Conservation (phyloP, 2,113 vertebrate species). For the Gopherus flavomarginatus region DNA sequence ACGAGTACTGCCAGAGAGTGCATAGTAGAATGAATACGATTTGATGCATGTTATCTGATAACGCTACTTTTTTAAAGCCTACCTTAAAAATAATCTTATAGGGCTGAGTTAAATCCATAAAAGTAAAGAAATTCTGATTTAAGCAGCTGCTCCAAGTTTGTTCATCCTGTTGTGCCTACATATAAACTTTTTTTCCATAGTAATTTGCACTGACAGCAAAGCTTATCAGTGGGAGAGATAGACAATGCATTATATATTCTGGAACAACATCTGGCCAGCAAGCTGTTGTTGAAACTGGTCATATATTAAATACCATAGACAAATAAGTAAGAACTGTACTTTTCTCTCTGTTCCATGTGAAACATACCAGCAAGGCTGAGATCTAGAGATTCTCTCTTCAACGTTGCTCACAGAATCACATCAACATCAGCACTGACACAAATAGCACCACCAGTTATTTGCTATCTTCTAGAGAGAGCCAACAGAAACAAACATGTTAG, state of each 20-base stretch:
- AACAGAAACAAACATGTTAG: background rate
- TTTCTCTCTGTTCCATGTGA: background rate
- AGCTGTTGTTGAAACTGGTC: background rate
- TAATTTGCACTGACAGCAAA: background rate
- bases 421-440: fast-evolving
- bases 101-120: background rate
- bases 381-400: background rate
- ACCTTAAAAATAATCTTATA: background rate
- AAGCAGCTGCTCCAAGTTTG: background rate
- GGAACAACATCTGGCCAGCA: background rate
- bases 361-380: background rate
- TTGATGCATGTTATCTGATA: background rate
- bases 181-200: background rate
- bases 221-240: background rate
- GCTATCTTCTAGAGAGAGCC: background rate
- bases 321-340: background rate
- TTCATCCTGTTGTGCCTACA: background rate
- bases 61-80: background rate
- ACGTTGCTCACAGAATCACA: background rate
- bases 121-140: background rate
- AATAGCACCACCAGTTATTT: background rate
- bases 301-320: background rate
- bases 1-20: background rate
- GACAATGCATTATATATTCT: background rate
- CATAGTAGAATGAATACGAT: background rate